Conservation (phyloP, 2,113 vertebrate species). For the Ceyx cyanopectus region DNA sequence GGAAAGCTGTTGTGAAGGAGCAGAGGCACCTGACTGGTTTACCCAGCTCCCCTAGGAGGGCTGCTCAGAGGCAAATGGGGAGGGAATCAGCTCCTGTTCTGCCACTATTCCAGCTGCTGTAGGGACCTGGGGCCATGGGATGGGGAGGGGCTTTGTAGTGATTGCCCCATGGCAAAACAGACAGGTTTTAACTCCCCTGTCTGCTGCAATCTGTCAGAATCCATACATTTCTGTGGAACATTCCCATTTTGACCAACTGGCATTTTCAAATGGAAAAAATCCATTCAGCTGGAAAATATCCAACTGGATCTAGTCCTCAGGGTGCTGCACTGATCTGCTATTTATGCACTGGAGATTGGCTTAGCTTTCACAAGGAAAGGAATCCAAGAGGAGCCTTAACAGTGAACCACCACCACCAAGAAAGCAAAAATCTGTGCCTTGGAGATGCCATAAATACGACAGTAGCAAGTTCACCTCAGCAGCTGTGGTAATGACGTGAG, state of each 20-base stretch:
- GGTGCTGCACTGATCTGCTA: background rate
- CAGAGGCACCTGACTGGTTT: background rate
- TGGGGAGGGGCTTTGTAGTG: accelerated
- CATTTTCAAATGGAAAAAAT: background rate
- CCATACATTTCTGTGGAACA: background rate
- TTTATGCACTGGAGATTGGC: background rate
- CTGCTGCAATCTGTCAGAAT: background rate
- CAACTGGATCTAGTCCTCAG: accelerated
- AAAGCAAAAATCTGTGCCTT: background rate
- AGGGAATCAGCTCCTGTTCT: background rate
- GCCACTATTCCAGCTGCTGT: background rate
- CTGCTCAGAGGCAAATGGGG: background rate
- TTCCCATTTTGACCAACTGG: background rate
- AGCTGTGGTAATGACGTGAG: background rate
- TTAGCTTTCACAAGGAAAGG: background rate
- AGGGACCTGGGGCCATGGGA: background rate
- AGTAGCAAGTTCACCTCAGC: background rate
- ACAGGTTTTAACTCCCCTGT: background rate
- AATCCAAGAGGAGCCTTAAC: background rate
- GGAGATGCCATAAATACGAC: background rate
- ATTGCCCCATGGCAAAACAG: background rate
- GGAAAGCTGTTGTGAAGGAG: background rate
- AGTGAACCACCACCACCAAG: background rate
- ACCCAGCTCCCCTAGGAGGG: background rate
- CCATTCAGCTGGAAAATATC: background rate